Conservation (phyloP, 2,113 vertebrate genomes). For the Arvicanthis niloticus region DNA sequence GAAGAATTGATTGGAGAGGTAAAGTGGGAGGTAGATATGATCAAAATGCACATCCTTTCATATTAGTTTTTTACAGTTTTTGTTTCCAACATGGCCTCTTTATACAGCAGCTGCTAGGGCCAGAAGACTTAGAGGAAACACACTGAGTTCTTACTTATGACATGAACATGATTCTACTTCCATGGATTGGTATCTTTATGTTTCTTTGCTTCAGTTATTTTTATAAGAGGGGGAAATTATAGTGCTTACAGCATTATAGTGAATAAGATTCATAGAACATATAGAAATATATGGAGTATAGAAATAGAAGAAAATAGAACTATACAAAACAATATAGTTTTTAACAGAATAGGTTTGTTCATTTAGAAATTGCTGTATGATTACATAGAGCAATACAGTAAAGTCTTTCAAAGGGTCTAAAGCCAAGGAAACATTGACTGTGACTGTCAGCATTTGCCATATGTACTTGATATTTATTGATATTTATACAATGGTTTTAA, state of each 20-base stretch:
- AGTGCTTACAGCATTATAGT: background rate
- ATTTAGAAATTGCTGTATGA: background rate
- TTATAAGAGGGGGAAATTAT: background rate
- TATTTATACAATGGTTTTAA: background rate
- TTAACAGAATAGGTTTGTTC: background rate
- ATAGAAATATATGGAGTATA: background rate
- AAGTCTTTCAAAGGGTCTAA: background rate
- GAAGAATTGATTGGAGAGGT: background rate
- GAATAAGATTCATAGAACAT: background rate
- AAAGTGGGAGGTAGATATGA: background rate
- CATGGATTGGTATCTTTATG: background rate
- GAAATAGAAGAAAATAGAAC: background rate
- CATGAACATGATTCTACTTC: accelerated
- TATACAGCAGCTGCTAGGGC: background rate
- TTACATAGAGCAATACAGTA: background rate
- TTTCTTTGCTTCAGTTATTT: background rate
- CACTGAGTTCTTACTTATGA: background rate
- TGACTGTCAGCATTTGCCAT: no score
- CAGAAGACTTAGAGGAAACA: background rate
- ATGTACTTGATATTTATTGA: background rate
- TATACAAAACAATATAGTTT: background rate
- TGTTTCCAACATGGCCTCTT: background rate
- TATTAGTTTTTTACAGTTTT: background rate
- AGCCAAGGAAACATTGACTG: background rate
- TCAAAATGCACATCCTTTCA: background rate